phyloP scores from a whole-genome alignment of 2,113 vertebrate genomes.

The Speoplatyrhinus poulsoni region DNA sequence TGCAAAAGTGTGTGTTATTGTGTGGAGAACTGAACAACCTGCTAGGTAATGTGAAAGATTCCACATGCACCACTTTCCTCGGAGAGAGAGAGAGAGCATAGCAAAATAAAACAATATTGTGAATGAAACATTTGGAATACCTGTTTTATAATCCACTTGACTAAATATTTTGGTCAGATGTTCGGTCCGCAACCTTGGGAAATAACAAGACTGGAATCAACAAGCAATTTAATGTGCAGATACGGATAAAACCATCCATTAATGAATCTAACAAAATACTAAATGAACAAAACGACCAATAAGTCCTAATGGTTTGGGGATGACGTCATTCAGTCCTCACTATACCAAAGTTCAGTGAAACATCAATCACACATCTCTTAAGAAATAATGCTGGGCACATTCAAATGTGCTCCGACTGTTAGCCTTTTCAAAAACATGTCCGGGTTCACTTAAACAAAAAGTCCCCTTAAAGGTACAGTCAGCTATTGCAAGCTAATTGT shows the following conservation, averaged over 20 bases:
- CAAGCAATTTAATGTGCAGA: no score
- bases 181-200: no score
- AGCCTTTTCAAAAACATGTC: constrained; percentile 13
- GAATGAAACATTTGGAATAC: not conserved
- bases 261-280: no score
- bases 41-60: constrained; percentile 48
- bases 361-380: not conserved
- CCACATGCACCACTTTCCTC: constrained; percentile 37
- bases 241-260: no score
- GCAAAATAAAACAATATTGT: not conserved
- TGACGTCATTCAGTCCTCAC: not conserved
- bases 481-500: not conserved
- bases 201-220: no score
- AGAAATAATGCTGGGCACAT: constrained; percentile 6
- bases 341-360: not conserved
- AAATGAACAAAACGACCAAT: no score
- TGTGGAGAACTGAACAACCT: constrained; percentile 48
- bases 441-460: not conserved
- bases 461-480: constrained; percentile 6
- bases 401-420: not conserved
- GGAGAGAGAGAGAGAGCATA: not conserved
- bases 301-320: not conserved
- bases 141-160: no score
- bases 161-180: no score
- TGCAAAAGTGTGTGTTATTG: constrained; percentile 8